Conservation (phyloP, 2,797 vertebrate species). For the Balearica regulorum region DNA sequence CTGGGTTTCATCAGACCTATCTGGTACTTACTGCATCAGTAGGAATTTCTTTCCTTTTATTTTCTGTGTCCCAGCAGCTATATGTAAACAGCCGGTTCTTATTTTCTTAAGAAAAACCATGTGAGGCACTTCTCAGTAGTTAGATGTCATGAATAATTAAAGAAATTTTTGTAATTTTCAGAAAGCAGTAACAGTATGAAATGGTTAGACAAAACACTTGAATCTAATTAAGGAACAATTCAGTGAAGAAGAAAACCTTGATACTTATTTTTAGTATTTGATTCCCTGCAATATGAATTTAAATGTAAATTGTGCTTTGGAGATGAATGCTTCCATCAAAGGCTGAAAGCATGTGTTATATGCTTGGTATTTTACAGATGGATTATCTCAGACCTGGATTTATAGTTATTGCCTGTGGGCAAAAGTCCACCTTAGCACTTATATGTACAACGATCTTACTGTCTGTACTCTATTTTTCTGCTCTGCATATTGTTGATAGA, state of each 20-base stretch:
- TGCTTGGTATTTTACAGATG: background rate
- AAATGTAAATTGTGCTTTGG: conserved; percentile 26
- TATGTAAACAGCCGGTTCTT: background rate
- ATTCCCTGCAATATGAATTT: conserved; percentile 1
- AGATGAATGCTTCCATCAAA: background rate
- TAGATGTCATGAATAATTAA: conserved; percentile 17
- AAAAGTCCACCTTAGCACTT: background rate
- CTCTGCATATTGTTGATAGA: background rate
- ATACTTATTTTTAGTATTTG: background rate
- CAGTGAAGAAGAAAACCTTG: background rate
- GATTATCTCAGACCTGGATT: background rate
- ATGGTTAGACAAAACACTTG: background rate
- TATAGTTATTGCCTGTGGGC: background rate
- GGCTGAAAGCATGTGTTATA: background rate
- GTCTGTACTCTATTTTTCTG: background rate
- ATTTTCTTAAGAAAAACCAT: background rate
- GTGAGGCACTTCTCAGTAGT: background rate
- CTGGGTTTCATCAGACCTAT: background rate
- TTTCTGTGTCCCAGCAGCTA: background rate
- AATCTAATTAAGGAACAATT: conserved; percentile 38
- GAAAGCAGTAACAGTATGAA: background rate
- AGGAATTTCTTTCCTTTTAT: background rate
- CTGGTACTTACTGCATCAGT: rapidly evolving
- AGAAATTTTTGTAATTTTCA: background rate
- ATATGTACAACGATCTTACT: no score